A percentile compares a stretch with the other conserved stretches of the same genome.
Evolutionary conservation across 1,140 invertebrate species (phyloP).

Genomic region (Lordiphosa mommai): DNA sequence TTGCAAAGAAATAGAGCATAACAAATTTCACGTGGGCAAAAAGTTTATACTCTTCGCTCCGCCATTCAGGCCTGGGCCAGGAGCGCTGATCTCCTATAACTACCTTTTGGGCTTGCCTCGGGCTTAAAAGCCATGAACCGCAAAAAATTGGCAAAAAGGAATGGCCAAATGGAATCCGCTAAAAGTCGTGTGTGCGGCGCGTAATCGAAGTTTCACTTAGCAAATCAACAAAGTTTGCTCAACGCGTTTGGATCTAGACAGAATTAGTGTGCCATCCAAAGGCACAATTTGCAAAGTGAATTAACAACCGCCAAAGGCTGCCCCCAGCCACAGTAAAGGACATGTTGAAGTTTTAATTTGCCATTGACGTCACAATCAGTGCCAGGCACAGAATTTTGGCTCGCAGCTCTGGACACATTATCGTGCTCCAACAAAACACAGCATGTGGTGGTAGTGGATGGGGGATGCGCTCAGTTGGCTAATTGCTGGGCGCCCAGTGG

Average conservation of each 20-base stretch:
- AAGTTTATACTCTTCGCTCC: slow-evolving; percentile 48
- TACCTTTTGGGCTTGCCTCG: neutral
- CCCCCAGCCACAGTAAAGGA: slow-evolving; percentile 19
- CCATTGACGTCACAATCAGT: slow-evolving; percentile 70
- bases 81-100: neutral
- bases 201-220: slow-evolving; percentile 76
- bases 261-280: slow-evolving; percentile 53
- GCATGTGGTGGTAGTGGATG: neutral
- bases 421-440: slow-evolving; percentile 35
- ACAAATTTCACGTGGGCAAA: slow-evolving; percentile 67
- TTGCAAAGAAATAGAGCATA: slow-evolving; percentile 76
- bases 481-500: slow-evolving; percentile 53
- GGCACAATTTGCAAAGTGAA: slow-evolving; percentile 74
- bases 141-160: slow-evolving; percentile 40
- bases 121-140: slow-evolving; percentile 24
- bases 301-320: slow-evolving; percentile 41
- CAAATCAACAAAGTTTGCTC: slow-evolving; percentile 67
- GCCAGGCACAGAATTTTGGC: slow-evolving; percentile 17
- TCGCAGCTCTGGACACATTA: slow-evolving; percentile 39
- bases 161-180: slow-evolving; percentile 35
- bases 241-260: slow-evolving; percentile 36
- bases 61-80: slow-evolving; percentile 12
- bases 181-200: slow-evolving; percentile 30
- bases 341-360: slow-evolving; percentile 74
- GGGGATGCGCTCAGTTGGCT: slow-evolving; percentile 20